Conservation (phyloP, 2,113 vertebrate genomes). For the Scomber japonicus region DNA sequence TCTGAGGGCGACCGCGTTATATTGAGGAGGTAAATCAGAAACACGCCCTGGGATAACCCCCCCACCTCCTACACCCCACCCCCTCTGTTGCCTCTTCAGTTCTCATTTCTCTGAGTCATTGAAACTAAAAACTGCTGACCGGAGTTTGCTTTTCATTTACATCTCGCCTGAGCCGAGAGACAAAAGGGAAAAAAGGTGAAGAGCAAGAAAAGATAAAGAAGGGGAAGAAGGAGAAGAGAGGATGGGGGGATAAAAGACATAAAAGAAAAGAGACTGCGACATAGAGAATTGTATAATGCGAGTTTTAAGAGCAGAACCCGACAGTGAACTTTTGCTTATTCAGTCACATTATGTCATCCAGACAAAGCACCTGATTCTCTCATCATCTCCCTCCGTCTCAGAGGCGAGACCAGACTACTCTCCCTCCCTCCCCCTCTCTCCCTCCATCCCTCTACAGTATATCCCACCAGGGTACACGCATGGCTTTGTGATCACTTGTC, state of each 20-base stretch:
- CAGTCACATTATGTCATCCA: slow-evolving; percentile 73
- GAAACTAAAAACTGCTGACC: slow-evolving; percentile 12
- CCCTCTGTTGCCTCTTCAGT: slow-evolving; percentile 28
- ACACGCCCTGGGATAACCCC: slow-evolving; percentile 39
- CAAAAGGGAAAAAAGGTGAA: neutral
- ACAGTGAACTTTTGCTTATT: slow-evolving; percentile 60
- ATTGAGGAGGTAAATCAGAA: slow-evolving; percentile 73
- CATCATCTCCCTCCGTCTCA: slow-evolving; percentile 73
- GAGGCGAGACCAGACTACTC: slow-evolving; percentile 56
- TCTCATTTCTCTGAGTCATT: slow-evolving; percentile 4
- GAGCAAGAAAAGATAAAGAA: slow-evolving; percentile 2
- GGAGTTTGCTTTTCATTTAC: slow-evolving; percentile 29
- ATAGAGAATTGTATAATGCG: neutral
- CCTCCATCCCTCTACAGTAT: neutral
- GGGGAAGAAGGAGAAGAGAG: slow-evolving; percentile 5
- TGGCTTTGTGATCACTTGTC: slow-evolving; percentile 62
- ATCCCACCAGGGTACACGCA: slow-evolving; percentile 24
- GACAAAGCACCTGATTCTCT: slow-evolving; percentile 83
- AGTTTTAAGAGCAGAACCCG: slow-evolving; percentile 22
- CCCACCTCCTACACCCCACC: neutral
- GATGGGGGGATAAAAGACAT: slow-evolving; percentile 44
- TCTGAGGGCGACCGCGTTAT: slow-evolving; percentile 39
- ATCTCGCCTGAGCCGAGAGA: neutral
- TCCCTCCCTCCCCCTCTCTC: slow-evolving; percentile 8
- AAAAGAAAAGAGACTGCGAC: slow-evolving; percentile 62